Percentiles rank a stretch among this genome's conserved stretches.
Conservation (phyloP, 2,797 vertebrate species). For the Pagetopsis macropterus region DNA sequence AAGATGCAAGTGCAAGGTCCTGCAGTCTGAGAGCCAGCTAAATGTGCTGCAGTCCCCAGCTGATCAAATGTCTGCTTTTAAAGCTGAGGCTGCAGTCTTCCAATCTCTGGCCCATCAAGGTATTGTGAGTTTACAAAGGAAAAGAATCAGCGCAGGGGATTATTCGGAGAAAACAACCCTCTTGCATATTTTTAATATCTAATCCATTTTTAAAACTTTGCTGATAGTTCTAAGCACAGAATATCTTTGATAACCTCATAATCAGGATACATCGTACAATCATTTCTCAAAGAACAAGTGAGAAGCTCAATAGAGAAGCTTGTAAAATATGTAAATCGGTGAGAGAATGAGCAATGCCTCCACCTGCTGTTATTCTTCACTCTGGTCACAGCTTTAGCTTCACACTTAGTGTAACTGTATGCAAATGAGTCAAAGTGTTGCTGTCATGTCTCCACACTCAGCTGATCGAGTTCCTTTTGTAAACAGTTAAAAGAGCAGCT, state of each 20-base stretch:
- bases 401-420: background rate
- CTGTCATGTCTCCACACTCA: background rate
- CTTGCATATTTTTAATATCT: background rate
- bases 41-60: background rate
- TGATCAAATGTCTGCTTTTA: background rate
- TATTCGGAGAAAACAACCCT: background rate
- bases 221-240: background rate
- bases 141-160: background rate
- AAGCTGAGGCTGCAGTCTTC: background rate
- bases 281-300: background rate
- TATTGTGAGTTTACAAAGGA: background rate
- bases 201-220: too few relatives aligned
- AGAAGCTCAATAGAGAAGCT: background rate
- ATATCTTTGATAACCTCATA: background rate
- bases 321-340: background rate
- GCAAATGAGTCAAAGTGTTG: conserved; percentile 9
- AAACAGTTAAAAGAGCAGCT: conserved; percentile 6
- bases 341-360: conserved; percentile 8
- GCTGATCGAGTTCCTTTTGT: background rate
- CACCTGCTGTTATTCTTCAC: background rate
- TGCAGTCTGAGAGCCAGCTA: background rate
- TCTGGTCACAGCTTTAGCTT: background rate
- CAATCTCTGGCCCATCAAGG: background rate
- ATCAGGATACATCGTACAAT: background rate
- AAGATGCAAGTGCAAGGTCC: background rate